Evolutionary conservation across 2,113 vertebrate species (phyloP).

Genomic region (Neogale vison): DNA sequence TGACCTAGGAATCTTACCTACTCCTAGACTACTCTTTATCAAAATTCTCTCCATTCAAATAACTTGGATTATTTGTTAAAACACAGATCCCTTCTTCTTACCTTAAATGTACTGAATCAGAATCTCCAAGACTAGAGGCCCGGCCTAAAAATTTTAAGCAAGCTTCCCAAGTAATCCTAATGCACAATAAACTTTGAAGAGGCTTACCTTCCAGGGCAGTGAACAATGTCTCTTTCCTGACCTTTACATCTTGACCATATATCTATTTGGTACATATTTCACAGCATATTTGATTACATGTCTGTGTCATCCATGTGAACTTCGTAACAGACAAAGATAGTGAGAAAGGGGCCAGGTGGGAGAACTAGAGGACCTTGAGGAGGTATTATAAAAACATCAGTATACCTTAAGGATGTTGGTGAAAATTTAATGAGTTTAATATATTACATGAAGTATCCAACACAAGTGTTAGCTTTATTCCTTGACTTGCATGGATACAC

Average conservation of each 20-base stretch:
- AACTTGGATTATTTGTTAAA: not conserved
- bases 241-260: not conserved
- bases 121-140: not conserved
- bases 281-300: not conserved
- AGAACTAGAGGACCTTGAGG: not conserved
- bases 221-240: not conserved
- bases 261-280: not conserved
- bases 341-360: not conserved
- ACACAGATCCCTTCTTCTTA: not conserved
- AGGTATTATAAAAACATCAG: not conserved
- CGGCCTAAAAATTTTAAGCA: not conserved
- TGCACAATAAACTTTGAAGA: not conserved
- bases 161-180: not conserved
- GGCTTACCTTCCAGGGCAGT: not conserved
- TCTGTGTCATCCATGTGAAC: not conserved
- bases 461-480: not conserved
- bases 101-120: not conserved
- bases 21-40: not conserved
- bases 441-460: not conserved
- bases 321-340: not conserved
- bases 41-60: not conserved
- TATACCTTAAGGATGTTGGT: not conserved
- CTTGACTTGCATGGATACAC: not conserved
- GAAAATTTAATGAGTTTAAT: conserved; percentile 20
- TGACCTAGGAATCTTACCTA: not conserved